Evolutionary conservation across 1,140 invertebrate genomes (phyloP), one percentile per base, ranked within the genome.

Genomic region (Drosophila rufa): DNA sequence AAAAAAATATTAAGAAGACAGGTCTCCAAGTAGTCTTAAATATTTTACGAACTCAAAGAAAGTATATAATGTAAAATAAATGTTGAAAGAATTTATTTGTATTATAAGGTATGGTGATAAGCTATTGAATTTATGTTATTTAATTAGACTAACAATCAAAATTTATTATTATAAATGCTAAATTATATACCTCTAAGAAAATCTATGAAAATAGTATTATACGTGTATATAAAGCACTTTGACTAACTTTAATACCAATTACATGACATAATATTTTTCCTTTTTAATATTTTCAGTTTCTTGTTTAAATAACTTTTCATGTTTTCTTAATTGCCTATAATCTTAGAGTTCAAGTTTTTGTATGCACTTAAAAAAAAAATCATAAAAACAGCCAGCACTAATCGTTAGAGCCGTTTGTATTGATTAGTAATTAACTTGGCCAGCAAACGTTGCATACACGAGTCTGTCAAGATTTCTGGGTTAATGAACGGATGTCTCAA

Each of bases 401-500:
- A 62, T 62, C 56, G 47, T 58, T 40, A 57, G 25, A 61, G 48
- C 33, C 58, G 46, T 61, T 50, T 45, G 62, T 65, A 84, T 65
- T 64, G 68, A 85, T 70, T 78, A 38, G 57, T 67, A 78, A 80
- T 85, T 64, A 69, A 70, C 51, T 69, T 75, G n/a, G 58, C 19
- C 45, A 68, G 22, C 12, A 38, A 47, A 5, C 2, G 30, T 4
- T 59, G 17, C 38, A 76, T 68, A 43, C 53, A 75, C 67, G 17
- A 3, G 9, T 58, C 61, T 75, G 59, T 65, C 62, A 50, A 53
- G 67, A 69, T 79, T 86, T 86, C 56, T 82, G 59, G 75, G 75
- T 79, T 86, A 79, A 82, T 80, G 81, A 84, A 74, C 82, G 81
- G 82, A 84, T 84, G 77, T 73, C 71, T 79, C 69, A 50, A 75